phyloP scores from a whole-genome alignment of 1,140 invertebrate species.

The Platyura marginata region DNA sequence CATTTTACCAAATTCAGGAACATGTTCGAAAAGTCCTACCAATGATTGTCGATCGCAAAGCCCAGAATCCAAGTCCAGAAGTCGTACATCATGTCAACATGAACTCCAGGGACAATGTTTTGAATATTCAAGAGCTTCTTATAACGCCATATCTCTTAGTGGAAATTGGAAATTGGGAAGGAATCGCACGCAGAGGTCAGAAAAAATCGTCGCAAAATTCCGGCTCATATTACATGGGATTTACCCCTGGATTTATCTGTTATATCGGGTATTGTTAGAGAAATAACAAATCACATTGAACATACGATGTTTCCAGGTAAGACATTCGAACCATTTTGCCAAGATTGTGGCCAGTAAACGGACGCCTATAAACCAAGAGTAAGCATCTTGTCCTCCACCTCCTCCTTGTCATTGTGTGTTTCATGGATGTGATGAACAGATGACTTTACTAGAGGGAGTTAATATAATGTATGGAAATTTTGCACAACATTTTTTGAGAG shows the following conservation, averaged over 20 bases:
- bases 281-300: conserved; percentile 65
- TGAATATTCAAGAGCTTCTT: conserved; percentile 81
- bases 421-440: too few species aligned
- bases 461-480: too few species aligned
- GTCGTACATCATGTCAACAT: conserved; percentile 64
- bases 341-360: too few species aligned
- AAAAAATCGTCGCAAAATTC: conserved; percentile 64
- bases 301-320: conserved; percentile 44
- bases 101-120: conserved; percentile 83
- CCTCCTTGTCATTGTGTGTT: too few species aligned
- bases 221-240: conserved; percentile 66
- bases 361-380: too few species aligned
- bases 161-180: conserved; percentile 90
- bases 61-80: too few species aligned
- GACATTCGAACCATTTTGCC: too few species aligned
- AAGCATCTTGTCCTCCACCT: too few species aligned
- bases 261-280: conserved; percentile 60
- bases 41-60: conserved; percentile 74
- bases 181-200: conserved; percentile 45
- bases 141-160: conserved; percentile 82
- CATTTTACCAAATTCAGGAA: conserved; percentile 79
- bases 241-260: conserved; percentile 59
- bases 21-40: conserved; percentile 81
- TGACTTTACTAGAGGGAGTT: too few species aligned
- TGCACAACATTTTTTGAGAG: too few species aligned